Percentiles rank a stretch among this genome's conserved stretches.
These are phyloP conservation scores for Alviniconcha strummeri DNA, from an alignment of 2,888 invertebrate genomes.

Conservation along the genomic window DNA sequence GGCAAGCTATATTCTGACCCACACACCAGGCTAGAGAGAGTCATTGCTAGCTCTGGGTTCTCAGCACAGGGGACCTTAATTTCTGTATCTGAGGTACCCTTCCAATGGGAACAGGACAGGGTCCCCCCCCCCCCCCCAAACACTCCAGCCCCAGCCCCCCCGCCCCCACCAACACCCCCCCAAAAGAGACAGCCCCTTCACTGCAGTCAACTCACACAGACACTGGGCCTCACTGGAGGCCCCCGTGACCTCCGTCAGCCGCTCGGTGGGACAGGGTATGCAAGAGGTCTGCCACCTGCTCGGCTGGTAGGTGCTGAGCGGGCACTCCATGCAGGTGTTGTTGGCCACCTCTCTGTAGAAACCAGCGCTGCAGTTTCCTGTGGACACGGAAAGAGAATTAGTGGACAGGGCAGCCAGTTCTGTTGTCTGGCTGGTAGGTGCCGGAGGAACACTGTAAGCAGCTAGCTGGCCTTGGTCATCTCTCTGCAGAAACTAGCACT, in stretches of 20 bases:
- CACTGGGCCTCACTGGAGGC: slow-evolving; percentile 31
- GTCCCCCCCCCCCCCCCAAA: too few relatives aligned
- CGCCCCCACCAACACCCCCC: too few relatives aligned
- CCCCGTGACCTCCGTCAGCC: slow-evolving; percentile 32
- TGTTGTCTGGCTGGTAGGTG: slow-evolving; percentile 66
- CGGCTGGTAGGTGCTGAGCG: slow-evolving; percentile 70
- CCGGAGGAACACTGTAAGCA: slow-evolving; percentile 84
- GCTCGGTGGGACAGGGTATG: slow-evolving; percentile 61
- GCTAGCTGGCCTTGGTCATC: slow-evolving; percentile 64
- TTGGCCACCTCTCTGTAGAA: slow-evolving; percentile 77
- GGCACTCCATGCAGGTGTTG: slow-evolving; percentile 85
- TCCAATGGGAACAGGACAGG: too few relatives aligned
- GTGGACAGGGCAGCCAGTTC: too few relatives aligned
- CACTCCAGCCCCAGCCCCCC: too few relatives aligned
- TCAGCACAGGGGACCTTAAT: too few relatives aligned
- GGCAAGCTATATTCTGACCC: too few relatives aligned
- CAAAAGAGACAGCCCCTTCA: background rate
- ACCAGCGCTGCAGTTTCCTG: slow-evolving; percentile 86
- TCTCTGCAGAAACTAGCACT: slow-evolving; percentile 86
- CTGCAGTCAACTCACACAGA: slow-evolving; percentile 32
- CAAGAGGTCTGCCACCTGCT: slow-evolving; percentile 85
- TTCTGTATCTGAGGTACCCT: too few relatives aligned
- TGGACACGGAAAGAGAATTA: slow-evolving; percentile 13
- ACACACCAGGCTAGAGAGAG: too few relatives aligned
- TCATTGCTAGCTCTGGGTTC: too few relatives aligned